Conservation (phyloP, 2,797 vertebrate genomes). For the Dendrocincla fuliginosa region DNA sequence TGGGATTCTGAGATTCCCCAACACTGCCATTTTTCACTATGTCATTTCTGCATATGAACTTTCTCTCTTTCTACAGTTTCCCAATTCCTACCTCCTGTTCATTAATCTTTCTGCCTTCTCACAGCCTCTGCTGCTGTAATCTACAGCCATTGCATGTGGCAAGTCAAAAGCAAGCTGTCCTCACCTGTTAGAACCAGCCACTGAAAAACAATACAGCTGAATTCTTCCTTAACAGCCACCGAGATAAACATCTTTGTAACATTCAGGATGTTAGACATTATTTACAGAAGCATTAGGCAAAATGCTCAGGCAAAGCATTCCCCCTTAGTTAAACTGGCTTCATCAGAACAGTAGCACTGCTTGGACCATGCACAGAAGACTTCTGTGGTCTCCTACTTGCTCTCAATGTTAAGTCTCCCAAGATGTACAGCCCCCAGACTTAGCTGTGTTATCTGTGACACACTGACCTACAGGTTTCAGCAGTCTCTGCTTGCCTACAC, state of each 20-base stretch:
- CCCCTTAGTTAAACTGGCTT: neutral
- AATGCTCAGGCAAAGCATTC: neutral
- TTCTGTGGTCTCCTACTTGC: neutral
- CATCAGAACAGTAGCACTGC: neutral
- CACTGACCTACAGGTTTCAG: neutral
- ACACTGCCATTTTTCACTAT: neutral
- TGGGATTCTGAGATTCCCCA: neutral
- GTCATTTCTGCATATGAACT: neutral
- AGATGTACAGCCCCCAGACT: neutral
- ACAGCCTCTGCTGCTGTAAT: neutral
- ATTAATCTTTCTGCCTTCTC: neutral
- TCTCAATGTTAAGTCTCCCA: neutral
- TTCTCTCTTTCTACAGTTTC: neutral
- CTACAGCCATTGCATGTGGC: fast-evolving
- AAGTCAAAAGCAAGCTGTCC: neutral
- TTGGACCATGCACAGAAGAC: fast-evolving
- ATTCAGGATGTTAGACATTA: neutral
- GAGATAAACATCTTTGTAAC: neutral
- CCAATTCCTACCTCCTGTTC: neutral
- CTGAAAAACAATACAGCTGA: neutral
- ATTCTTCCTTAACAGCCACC: neutral
- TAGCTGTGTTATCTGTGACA: neutral
- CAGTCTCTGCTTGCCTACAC: neutral
- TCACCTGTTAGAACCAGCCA: neutral
- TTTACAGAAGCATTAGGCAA: neutral